Base-by-base conservation (phyloP, 2,888 invertebrate genomes). In the Aromia moschata region DNA sequence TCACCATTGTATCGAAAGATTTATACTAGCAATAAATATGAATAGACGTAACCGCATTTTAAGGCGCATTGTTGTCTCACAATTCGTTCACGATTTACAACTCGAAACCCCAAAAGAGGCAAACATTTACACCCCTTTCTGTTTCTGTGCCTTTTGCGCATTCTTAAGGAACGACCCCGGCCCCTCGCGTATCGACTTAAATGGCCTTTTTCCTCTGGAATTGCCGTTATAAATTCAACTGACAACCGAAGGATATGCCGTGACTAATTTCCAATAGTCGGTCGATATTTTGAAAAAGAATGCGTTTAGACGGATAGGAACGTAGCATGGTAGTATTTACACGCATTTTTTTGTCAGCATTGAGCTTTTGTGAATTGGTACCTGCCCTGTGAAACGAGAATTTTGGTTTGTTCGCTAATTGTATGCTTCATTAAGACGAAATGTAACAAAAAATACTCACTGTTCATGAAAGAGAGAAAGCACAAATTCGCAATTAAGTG, bases 61-160 rank as follows among this genome's bases (percentile, higher is more conserved):
- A 65, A 64, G 54, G 54, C 57, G 44, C 51, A 60, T 68, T 68
- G 65, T 67, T 60, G 57, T 45, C 46, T 56, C 58, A 70, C 67
- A 67, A 67, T 65, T 61, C 65, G 61, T 65, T 62, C 60, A 62
- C 61, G 59, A 64, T 60, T 60, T 64, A 67, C 65, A 64, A 61
- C 60, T 54, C n/a, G 45, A 58, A 69, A 68, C 60, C 68, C 65
- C 65, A 69, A 66, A 54, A 63, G 62, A 58, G 58, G 63, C 65
- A 70, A 70, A 70, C 69, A 70, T 70, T 70, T 70, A 69, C 67
- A 69, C 69, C 70, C 68, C 67, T 67, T 68, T 67, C 56, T 46
- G 61, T 60, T n/a, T 62, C 49, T 56, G 46, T 59, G 55, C 49
- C 56, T 58, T 65, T 61, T 54, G 62, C 56, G 56, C 45, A 56